Conservation (phyloP, 2,888 invertebrate species). For the Pristionchus exspectatus region DNA sequence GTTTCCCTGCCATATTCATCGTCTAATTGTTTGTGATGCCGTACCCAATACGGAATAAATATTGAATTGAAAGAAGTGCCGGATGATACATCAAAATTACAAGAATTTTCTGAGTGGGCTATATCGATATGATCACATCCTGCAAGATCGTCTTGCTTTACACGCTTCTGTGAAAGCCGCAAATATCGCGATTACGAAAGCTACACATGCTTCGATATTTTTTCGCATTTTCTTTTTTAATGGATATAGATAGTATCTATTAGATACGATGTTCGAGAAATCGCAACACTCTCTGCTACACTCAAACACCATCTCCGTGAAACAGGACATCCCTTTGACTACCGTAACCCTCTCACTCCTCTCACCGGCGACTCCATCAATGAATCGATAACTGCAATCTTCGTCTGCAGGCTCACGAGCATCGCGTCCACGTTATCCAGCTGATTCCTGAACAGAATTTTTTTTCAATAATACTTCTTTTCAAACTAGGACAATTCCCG, state of each 20-base stretch:
- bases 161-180: not conserved
- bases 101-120: not conserved
- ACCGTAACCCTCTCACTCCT: not conserved
- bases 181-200: not conserved
- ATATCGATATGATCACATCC: not conserved
- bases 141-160: not conserved
- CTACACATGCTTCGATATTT: too few species aligned
- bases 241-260: too few species aligned
- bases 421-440: constrained; percentile 74
- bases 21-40: too few species aligned
- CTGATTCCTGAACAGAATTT: constrained; percentile 62
- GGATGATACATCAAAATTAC: not conserved
- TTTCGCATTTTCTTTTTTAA: too few species aligned
- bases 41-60: too few species aligned
- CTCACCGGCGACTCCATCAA: constrained; percentile 66
- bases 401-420: constrained; percentile 73
- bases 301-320: too few species aligned
- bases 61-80: too few species aligned
- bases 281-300: too few species aligned
- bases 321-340: not conserved
- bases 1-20: too few species aligned
- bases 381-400: constrained; percentile 74
- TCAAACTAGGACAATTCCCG: not conserved
- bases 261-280: too few species aligned
- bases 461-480: not conserved